Evolutionary conservation across 2,888 invertebrate genomes (phyloP).

Genomic region (Eupithecia vulgata): DNA sequence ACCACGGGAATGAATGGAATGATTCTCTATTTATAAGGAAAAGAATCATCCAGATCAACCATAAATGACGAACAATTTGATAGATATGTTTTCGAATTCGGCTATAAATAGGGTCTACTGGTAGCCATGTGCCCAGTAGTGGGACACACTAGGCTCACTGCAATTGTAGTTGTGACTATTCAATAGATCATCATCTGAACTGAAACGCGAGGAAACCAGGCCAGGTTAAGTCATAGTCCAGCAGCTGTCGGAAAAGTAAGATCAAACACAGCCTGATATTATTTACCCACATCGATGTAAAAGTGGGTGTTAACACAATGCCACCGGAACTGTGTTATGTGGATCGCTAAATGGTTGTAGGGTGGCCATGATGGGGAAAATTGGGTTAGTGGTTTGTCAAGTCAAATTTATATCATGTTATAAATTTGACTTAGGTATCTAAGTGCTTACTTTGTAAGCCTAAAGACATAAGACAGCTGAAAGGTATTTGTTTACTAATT

Average conservation of each 20-base stretch:
- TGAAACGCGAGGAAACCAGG: not conserved
- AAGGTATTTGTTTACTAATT: not conserved
- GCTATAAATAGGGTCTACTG: not conserved
- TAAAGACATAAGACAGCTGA: too few species aligned
- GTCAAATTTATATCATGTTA: too few species aligned
- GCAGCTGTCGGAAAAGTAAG: conserved; percentile 23
- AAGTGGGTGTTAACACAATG: conserved; percentile 74
- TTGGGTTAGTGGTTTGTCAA: not conserved
- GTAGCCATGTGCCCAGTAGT: not conserved
- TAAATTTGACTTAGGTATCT: too few species aligned
- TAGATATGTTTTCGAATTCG: too few species aligned
- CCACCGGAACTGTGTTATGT: conserved; percentile 67
- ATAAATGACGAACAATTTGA: too few species aligned
- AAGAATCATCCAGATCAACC: too few species aligned
- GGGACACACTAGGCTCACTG: not conserved
- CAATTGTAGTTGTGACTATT: not conserved
- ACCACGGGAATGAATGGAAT: too few species aligned
- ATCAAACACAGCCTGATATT: conserved; percentile 41
- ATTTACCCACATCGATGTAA: conserved; percentile 53
- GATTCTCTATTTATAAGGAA: too few species aligned
- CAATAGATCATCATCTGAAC: not conserved
- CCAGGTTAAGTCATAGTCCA: not conserved
- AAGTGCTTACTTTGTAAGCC: too few species aligned
- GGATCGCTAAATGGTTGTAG: conserved; percentile 59
- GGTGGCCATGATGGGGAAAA: conserved; percentile 30